Evolutionary conservation across 2,797 vertebrate genomes (phyloP).

Genomic region (Pelochelys cantorii): DNA sequence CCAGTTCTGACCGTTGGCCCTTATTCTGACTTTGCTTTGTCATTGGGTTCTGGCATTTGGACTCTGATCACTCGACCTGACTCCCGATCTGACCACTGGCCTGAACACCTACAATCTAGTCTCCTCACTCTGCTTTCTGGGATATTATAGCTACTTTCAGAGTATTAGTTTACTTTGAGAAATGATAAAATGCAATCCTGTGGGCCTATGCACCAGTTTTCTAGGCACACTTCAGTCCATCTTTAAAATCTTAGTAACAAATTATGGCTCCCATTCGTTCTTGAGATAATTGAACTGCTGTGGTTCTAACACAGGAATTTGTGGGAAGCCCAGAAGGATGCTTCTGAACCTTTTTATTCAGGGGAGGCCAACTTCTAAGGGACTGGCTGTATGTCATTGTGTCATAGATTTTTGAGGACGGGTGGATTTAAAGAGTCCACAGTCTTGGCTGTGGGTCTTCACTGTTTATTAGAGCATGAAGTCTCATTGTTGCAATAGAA

Average conservation of each 20-base stretch:
- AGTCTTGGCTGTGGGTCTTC: neutral
- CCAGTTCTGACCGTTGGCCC: neutral
- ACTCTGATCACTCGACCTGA: neutral
- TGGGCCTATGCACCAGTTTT: slow-evolving; percentile 25
- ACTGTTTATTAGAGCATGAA: neutral
- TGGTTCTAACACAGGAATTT: neutral
- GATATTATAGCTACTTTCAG: neutral
- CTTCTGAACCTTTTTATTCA: neutral
- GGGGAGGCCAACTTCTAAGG: neutral
- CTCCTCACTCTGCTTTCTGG: neutral
- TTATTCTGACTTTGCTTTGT: neutral
- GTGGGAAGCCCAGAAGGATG: neutral
- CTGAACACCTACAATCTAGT: neutral
- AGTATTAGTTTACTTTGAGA: neutral
- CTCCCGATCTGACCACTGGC: neutral
- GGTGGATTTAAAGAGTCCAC: neutral
- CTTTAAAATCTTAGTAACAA: slow-evolving; percentile 9
- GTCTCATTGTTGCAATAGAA: slow-evolving; percentile 3
- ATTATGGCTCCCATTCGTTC: neutral
- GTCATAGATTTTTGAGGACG: neutral
- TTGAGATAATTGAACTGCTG: neutral
- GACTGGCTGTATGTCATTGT: neutral
- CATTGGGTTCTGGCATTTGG: neutral
- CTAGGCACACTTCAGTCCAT: neutral
- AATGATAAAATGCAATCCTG: slow-evolving; percentile 12